Evolutionary conservation across 1,140 invertebrate genomes (phyloP).

Genomic region (Dreissena rostriformis): DNA sequence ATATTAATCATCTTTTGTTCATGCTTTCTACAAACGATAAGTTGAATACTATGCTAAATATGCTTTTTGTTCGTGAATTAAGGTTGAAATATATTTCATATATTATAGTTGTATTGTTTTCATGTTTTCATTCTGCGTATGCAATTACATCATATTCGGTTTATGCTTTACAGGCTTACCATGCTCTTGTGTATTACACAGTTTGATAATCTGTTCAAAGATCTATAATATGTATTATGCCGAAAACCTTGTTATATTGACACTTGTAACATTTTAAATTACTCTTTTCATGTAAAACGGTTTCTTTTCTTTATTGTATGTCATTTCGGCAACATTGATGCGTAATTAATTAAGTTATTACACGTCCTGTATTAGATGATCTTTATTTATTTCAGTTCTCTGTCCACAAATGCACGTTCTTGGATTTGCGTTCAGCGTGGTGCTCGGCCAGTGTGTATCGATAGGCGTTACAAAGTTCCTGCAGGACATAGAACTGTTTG

Average conservation of each 20-base stretch:
- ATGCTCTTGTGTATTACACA: too few species aligned
- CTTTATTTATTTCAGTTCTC: constrained; percentile 20
- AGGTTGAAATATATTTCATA: too few species aligned
- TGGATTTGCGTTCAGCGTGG: not conserved
- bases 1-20: too few species aligned
- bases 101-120: too few species aligned
- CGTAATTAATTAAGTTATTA: not conserved
- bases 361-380: not conserved
- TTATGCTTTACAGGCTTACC: too few species aligned
- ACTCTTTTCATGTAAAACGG: not conserved
- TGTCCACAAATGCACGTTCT: constrained; percentile 7
- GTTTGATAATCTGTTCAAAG: not conserved
- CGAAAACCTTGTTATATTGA: constrained; percentile 3
- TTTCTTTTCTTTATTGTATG: constrained; percentile 2
- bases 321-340: not conserved
- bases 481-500: not conserved
- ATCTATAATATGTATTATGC: not conserved
- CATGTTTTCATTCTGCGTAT: too few species aligned
- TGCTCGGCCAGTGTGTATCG: not conserved
- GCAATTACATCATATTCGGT: too few species aligned
- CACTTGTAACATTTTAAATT: too few species aligned
- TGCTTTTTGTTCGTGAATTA: too few species aligned
- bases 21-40: too few species aligned
- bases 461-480: not conserved
- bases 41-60: too few species aligned